phyloP scores from a whole-genome alignment of 2,888 invertebrate genomes.

The Pterostichus madidus region DNA sequence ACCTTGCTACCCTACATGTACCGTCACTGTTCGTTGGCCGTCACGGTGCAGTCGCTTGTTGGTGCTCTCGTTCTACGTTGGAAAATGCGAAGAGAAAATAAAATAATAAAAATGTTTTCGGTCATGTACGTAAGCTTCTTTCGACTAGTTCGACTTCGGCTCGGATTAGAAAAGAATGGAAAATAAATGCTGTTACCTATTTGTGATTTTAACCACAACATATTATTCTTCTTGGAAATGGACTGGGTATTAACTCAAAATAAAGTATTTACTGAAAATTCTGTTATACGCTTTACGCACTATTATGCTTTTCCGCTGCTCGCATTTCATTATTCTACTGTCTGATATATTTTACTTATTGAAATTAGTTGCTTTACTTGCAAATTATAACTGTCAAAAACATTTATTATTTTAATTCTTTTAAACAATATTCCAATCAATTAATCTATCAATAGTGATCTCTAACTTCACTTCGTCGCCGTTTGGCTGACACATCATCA shows the following conservation, averaged over 20 bases:
- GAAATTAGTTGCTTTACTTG: too few relatives aligned
- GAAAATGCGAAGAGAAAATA: constrained; percentile 19
- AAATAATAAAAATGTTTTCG: constrained; percentile 30
- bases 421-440: too few relatives aligned
- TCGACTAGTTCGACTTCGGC: constrained; percentile 2
- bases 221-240: not conserved
- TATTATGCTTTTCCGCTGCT: too few relatives aligned
- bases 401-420: too few relatives aligned
- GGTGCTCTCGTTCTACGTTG: not conserved
- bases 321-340: too few relatives aligned
- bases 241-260: not conserved
- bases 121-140: constrained; percentile 8
- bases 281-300: not conserved
- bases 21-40: constrained; percentile 16
- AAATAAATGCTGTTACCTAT: constrained; percentile 9
- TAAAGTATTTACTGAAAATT: not conserved
- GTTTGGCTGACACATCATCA: not conserved
- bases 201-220: not conserved
- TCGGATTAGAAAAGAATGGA: constrained; percentile 8
- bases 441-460: not conserved
- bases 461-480: not conserved
- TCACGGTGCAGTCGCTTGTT: constrained; percentile 29
- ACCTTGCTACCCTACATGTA: not conserved
- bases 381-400: too few relatives aligned
- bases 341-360: too few relatives aligned